Evolutionary conservation across 2,797 vertebrate species (phyloP), one percentile per base, ranked within the genome.

Genomic region (Paramormyrops hopkinsi): DNA sequence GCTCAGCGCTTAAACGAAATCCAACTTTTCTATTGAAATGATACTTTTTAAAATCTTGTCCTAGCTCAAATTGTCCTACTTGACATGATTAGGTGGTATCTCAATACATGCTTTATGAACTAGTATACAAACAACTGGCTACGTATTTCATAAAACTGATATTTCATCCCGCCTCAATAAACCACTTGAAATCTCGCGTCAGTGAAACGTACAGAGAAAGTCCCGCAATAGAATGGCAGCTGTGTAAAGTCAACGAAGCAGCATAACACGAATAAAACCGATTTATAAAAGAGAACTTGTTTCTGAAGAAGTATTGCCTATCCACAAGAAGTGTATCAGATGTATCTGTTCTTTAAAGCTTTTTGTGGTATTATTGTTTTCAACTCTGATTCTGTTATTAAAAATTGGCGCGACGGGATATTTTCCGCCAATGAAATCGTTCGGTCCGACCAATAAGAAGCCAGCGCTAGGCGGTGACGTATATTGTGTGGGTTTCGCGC

Each of bases 401-500:
- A 44, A 46, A 44, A 82, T 46, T 82, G 76, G 76, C 76, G 76
- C 76, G 76, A 44, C 41, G 41, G 37, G 76, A 46, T 19, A n/a
- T 44, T 82, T 82, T 82, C 76, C 14, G 41, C 76, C 41, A 82
- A 82, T 82, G 76, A 46, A 82, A 82, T 82, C 76, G 41, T 82
- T 19, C 37, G 19, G 41, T 8, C 19, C 76, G 41, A 82, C 76
- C 76, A 82, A 82, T 82, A 41, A 44, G 76, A 46, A 82, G 41
- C 41, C 76, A 82, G 7, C 19, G 6, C 12, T 17, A 41, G 41
- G 41, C 6, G 7, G 76, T 82, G 76, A 82, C 76, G 76, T 82
- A 5, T n/a, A 1, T 82, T 33, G 41, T n/a, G 7, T 11, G 41
- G 41, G 0, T 46, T 82, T 46, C 76, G 76, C 76, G 76, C 37